These are phyloP conservation scores for Malachius bipustulatus DNA, from an alignment of 2,888 invertebrate species.

Conservation along the genomic window DNA sequence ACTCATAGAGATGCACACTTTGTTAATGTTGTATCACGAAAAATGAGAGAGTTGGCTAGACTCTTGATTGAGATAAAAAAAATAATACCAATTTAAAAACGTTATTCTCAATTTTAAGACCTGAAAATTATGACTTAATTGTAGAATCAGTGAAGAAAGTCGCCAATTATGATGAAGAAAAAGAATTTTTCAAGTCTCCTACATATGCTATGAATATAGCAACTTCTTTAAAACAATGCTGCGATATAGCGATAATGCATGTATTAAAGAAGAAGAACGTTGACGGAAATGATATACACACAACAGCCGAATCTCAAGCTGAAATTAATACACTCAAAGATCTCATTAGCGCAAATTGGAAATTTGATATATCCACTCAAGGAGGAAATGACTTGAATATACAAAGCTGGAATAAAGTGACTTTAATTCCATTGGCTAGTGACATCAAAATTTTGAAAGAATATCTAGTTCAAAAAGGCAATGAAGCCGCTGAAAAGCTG, in stretches of 20 bases:
- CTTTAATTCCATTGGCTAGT: slow-evolving; percentile 14
- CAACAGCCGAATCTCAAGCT: not conserved
- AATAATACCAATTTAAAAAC: slow-evolving; percentile 11
- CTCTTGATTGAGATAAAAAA: slow-evolving; percentile 13
- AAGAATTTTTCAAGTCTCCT: slow-evolving; percentile 13
- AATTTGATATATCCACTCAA: slow-evolving; percentile 7
- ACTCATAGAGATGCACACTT: slow-evolving; percentile 16
- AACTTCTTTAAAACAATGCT: slow-evolving; percentile 16
- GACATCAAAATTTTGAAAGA: slow-evolving; percentile 16
- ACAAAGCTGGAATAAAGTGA: slow-evolving; percentile 16
- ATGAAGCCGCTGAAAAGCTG: slow-evolving; percentile 7
- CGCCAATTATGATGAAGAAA: slow-evolving; percentile 11
- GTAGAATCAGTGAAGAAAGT: slow-evolving; percentile 16
- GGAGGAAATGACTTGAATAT: slow-evolving; percentile 4
- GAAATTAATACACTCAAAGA: too few species aligned
- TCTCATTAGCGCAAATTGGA: slow-evolving; percentile 9
- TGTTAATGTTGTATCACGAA: slow-evolving; percentile 13
- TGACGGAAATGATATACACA: not conserved
- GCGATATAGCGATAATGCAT: slow-evolving; percentile 14
- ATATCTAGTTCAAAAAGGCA: slow-evolving; percentile 10
- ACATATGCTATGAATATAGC: slow-evolving; percentile 16
- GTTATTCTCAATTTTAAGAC: slow-evolving; percentile 13
- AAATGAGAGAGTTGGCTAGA: slow-evolving; percentile 15
- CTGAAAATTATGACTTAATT: slow-evolving; percentile 14
- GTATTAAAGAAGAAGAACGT: slow-evolving; percentile 5